Percentiles rank a stretch among this genome's conserved stretches.
These are phyloP conservation scores for Urosaurus nigricauda DNA, from an alignment of 2,797 vertebrate species.

Conservation along the genomic window DNA sequence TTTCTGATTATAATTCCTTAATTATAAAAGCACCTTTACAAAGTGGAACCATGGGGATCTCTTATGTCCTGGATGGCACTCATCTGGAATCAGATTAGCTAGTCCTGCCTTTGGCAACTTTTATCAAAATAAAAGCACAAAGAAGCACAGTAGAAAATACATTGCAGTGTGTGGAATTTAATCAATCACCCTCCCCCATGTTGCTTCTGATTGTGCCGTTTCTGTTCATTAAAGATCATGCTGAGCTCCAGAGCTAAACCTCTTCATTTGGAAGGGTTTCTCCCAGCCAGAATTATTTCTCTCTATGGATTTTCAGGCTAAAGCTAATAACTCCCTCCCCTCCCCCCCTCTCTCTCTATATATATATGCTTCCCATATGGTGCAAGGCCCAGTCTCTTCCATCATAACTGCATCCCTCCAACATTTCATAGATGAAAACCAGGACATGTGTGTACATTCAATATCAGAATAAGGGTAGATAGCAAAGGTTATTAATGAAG, in stretches of 20 bases:
- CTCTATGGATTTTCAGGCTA: slow-evolving; percentile 41
- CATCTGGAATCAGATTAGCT: slow-evolving; percentile 11
- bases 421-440: no score
- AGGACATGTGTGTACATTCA: no score
- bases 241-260: slow-evolving; percentile 43
- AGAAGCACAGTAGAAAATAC: slow-evolving; percentile 34
- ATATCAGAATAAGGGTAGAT: no score
- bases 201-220: slow-evolving; percentile 52
- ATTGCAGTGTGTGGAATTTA: slow-evolving; percentile 39
- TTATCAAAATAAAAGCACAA: slow-evolving; percentile 36
- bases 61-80: neutral
- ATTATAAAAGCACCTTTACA: slow-evolving; percentile 43
- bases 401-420: no score
- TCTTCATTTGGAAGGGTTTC: slow-evolving; percentile 58
- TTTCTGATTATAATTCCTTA: slow-evolving; percentile 39
- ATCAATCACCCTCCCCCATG: slow-evolving; percentile 36
- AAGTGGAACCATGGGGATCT: slow-evolving; percentile 39
- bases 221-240: slow-evolving; percentile 65
- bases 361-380: neutral
- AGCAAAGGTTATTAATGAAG: no score
- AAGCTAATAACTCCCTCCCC: slow-evolving; percentile 19
- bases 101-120: neutral
- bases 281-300: slow-evolving; percentile 63
- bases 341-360: no score
- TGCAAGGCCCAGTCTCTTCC: neutral